These are phyloP conservation scores for Eutolmus rufibarbis DNA, from an alignment of 2,888 invertebrate genomes.

Conservation along the genomic window DNA sequence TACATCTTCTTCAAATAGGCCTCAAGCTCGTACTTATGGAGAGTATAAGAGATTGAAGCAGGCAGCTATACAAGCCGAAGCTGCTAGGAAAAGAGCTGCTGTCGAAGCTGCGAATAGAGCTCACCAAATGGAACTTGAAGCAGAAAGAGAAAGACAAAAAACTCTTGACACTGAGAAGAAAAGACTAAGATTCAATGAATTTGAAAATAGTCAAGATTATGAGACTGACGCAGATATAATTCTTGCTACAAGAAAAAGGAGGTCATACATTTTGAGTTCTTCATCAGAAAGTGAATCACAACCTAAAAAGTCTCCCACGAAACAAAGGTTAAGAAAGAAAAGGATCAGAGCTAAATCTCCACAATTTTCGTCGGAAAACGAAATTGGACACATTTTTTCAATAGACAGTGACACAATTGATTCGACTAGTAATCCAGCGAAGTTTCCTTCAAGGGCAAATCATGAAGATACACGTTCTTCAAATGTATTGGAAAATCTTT, in stretches of 20 bases:
- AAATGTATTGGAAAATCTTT: not conserved
- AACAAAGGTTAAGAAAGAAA: not conserved
- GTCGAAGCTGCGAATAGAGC: constrained; percentile 6
- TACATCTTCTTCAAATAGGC: not conserved
- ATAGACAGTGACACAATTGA: not conserved
- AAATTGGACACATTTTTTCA: not conserved
- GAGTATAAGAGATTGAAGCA: not conserved
- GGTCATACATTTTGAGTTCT: not conserved
- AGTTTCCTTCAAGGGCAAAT: not conserved
- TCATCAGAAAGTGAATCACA: not conserved
- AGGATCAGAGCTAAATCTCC: not conserved
- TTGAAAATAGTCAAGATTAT: not conserved
- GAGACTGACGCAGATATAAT: not conserved
- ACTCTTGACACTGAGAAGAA: not conserved
- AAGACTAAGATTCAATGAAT: not conserved
- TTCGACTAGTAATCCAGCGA: not conserved
- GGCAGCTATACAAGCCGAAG: not conserved
- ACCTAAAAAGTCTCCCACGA: not conserved
- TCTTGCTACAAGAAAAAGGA: not conserved
- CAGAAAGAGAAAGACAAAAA: not conserved
- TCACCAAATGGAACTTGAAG: not conserved
- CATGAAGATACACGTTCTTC: not conserved
- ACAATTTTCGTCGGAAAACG: not conserved
- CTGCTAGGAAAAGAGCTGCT: not conserved
- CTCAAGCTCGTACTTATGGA: not conserved